These are phyloP conservation scores for Aphis gossypii DNA, from an alignment of 1,140 invertebrate genomes.

Conservation along the genomic window DNA sequence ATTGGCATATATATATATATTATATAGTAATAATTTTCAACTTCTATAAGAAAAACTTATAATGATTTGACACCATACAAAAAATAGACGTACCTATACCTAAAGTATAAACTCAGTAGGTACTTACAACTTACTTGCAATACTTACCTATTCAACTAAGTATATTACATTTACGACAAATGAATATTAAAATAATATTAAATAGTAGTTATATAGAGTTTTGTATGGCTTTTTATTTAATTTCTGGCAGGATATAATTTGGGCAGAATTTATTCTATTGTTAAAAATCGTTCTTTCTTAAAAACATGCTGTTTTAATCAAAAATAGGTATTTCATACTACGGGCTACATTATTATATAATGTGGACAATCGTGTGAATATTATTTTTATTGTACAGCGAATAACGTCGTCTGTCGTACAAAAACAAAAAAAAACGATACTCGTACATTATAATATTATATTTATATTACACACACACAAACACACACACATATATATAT, in stretches of 20 bases:
- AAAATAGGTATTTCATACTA: not conserved
- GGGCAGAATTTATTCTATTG: not conserved
- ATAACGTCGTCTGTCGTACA: not conserved
- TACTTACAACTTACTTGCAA: too few species aligned
- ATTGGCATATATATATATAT: too few species aligned
- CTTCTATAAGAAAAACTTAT: not conserved
- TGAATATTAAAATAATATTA: not conserved
- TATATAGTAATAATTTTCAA: not conserved
- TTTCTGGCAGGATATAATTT: not conserved
- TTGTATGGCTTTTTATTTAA: not conserved
- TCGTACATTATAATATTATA: not conserved
- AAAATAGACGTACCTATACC: too few species aligned
- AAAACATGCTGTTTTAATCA: not conserved
- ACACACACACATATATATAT: not conserved
- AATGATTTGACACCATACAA: not conserved
- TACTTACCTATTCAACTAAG: too few species aligned
- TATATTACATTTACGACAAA: not conserved
- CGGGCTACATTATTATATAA: not conserved
- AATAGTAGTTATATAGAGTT: not conserved
- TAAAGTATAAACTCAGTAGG: too few species aligned
- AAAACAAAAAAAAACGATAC: not conserved
- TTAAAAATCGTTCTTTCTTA: not conserved
- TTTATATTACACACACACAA: not conserved
- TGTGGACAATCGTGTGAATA: not conserved
- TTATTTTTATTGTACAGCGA: not conserved